phyloP scores from a whole-genome alignment of 2,113 vertebrate species.

The Scophthalmus maximus region DNA sequence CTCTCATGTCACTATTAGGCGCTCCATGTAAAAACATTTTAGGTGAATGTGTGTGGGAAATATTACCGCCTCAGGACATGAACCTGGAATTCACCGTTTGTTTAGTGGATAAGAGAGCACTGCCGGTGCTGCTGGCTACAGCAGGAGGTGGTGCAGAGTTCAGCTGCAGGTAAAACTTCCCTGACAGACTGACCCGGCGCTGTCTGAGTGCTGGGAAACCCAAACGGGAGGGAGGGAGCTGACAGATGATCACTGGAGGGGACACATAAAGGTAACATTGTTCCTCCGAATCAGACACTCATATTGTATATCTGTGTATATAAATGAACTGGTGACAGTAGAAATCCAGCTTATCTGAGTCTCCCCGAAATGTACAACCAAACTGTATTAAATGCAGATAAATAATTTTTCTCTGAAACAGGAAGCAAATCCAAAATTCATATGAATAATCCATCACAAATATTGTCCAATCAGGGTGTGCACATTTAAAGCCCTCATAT shows the following conservation, averaged over 20 bases:
- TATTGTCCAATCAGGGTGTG: constrained; percentile 9
- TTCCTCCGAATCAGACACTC: constrained; percentile 60
- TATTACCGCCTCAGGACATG: constrained; percentile 69
- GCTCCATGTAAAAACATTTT: constrained; percentile 79
- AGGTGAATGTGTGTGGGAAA: constrained; percentile 64
- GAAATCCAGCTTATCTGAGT: not conserved
- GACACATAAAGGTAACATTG: constrained; percentile 79
- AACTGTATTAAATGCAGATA: not conserved
- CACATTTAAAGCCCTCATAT: not conserved
- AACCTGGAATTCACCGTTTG: constrained; percentile 80
- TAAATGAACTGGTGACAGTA: constrained; percentile 8
- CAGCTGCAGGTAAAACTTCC: constrained; percentile 79
- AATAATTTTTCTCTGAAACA: not conserved
- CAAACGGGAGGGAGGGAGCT: constrained; percentile 12
- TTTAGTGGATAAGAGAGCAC: constrained; percentile 68
- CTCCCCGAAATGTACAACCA: not conserved
- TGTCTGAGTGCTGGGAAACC: constrained; percentile 67
- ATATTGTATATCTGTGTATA: constrained; percentile 33
- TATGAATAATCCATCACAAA: not conserved
- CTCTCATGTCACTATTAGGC: constrained; percentile 45
- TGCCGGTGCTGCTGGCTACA: constrained; percentile 61
- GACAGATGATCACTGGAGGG: constrained; percentile 68
- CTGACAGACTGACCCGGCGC: constrained; percentile 76
- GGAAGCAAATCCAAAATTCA: not conserved
- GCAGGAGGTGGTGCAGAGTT: constrained; percentile 79